Evolutionary conservation across 2,888 invertebrate genomes (phyloP).

Genomic region (Aporophyla lueneburgensis): DNA sequence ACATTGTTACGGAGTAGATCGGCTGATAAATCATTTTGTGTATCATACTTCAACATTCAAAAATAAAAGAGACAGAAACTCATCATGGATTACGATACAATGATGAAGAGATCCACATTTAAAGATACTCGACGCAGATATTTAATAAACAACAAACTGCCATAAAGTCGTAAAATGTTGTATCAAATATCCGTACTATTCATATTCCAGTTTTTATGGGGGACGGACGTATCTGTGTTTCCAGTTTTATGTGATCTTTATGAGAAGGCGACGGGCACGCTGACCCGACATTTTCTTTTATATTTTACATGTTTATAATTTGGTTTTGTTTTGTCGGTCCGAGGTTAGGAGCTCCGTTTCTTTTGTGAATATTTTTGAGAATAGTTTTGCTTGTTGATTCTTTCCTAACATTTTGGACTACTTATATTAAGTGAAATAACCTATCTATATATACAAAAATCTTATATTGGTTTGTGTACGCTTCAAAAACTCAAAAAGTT

Average conservation of each 20-base stretch:
- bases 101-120: conserved; percentile 49
- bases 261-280: conserved; percentile 75
- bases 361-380: conserved; percentile 14
- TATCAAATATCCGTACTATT: conserved; percentile 85
- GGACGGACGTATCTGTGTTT: conserved; percentile 84
- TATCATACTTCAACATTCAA: background rate
- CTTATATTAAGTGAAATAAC: background rate
- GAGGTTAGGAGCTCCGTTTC: conserved; percentile 26
- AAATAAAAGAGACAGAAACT: conserved; percentile 12
- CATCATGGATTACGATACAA: conserved; percentile 41
- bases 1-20: background rate
- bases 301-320: conserved; percentile 79
- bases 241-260: conserved; percentile 85
- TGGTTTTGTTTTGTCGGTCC: conserved; percentile 73
- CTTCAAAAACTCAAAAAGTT: no score
- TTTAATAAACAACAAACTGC: conserved; percentile 82
- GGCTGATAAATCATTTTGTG: background rate
- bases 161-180: conserved; percentile 82
- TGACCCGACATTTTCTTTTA: conserved; percentile 74
- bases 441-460: no score
- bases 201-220: conserved; percentile 85
- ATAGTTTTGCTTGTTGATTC: conserved; percentile 16
- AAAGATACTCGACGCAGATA: conserved; percentile 63
- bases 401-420: background rate
- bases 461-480: no score